phyloP scores from a whole-genome alignment of 1,140 invertebrate genomes.

The Drosophila bocki region DNA sequence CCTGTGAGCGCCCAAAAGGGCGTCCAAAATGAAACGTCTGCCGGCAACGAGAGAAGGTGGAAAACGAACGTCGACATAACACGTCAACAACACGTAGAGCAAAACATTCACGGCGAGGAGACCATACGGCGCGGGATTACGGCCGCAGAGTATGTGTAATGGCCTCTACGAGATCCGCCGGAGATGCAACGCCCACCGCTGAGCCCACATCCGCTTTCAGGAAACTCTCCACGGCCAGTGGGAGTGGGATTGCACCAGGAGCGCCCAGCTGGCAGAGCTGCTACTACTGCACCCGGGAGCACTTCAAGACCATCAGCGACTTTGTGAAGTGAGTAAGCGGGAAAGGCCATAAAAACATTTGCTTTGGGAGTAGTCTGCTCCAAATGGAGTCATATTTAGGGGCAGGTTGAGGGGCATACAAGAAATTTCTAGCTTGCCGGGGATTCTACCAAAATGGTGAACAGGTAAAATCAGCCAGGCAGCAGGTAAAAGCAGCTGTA shows the following conservation, averaged over 20 bases:
- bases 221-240: constrained; percentile 52
- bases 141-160: constrained; percentile 64
- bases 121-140: constrained; percentile 31
- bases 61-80: constrained; percentile 77
- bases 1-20: background rate
- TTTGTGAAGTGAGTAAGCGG: constrained; percentile 86
- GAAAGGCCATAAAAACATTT: background rate
- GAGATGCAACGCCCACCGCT: constrained; percentile 18
- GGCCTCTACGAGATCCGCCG: constrained; percentile 55
- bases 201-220: constrained; percentile 20
- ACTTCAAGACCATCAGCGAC: constrained; percentile 86
- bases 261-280: constrained; percentile 86
- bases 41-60: constrained; percentile 2
- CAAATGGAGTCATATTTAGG: background rate
- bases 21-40: constrained; percentile 33
- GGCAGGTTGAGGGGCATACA: too few species aligned
- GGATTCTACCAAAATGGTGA: background rate
- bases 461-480: background rate
- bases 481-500: constrained; percentile 17
- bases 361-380: background rate
- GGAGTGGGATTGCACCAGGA: constrained; percentile 10
- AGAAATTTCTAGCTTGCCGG: too few species aligned
- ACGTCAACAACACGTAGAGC: constrained; percentile 67
- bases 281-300: constrained; percentile 86
- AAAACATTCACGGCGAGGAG: constrained; percentile 13